A percentile compares a stretch with the other conserved stretches of the same genome.
Conservation (phyloP, 2,888 invertebrate genomes). For the Andrena minutula region DNA sequence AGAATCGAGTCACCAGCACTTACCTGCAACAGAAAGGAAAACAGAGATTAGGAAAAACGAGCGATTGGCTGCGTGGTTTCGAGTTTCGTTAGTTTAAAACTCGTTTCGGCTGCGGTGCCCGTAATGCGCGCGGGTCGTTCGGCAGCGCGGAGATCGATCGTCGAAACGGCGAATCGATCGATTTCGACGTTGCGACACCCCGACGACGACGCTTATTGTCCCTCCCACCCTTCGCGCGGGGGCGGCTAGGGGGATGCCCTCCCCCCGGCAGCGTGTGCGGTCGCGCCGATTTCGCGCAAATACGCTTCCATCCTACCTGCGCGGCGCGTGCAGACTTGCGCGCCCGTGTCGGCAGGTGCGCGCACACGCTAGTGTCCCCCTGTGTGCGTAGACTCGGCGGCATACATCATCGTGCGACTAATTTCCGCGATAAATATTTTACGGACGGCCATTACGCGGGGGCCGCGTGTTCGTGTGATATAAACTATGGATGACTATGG, state of each 20-base stretch:
- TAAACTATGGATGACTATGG: slow-evolving; percentile 72
- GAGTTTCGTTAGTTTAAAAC: slow-evolving; percentile 21
- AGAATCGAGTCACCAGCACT: slow-evolving; percentile 59
- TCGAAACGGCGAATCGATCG: slow-evolving; percentile 66
- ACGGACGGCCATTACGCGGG: slow-evolving; percentile 79
- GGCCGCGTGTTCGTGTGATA: slow-evolving; percentile 71
- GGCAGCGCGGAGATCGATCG: slow-evolving; percentile 65
- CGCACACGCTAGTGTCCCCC: slow-evolving; percentile 69
- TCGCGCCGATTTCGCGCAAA: slow-evolving; percentile 64
- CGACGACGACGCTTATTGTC: slow-evolving; percentile 61
- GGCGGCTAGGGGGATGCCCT: slow-evolving; percentile 11
- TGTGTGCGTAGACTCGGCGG: slow-evolving; percentile 64
- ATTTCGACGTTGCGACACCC: slow-evolving; percentile 59
- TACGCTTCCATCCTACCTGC: slow-evolving; percentile 56
- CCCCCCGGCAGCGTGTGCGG: slow-evolving; percentile 49
- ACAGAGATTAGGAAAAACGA: slow-evolving; percentile 17
- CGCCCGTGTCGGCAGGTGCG: slow-evolving; percentile 45
- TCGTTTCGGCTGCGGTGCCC: slow-evolving; percentile 27
- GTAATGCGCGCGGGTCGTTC: slow-evolving; percentile 42
- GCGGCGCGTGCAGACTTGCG: slow-evolving; percentile 17
- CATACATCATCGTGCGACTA: slow-evolving; percentile 81
- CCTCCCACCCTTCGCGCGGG: background rate
- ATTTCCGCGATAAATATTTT: slow-evolving; percentile 82
- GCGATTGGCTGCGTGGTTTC: slow-evolving; percentile 23
- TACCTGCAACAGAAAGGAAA: slow-evolving; percentile 75